A percentile compares a stretch with the other conserved stretches of the same genome.
phyloP scores from a whole-genome alignment of 2,888 invertebrate species.

The Penaeus monodon region DNA sequence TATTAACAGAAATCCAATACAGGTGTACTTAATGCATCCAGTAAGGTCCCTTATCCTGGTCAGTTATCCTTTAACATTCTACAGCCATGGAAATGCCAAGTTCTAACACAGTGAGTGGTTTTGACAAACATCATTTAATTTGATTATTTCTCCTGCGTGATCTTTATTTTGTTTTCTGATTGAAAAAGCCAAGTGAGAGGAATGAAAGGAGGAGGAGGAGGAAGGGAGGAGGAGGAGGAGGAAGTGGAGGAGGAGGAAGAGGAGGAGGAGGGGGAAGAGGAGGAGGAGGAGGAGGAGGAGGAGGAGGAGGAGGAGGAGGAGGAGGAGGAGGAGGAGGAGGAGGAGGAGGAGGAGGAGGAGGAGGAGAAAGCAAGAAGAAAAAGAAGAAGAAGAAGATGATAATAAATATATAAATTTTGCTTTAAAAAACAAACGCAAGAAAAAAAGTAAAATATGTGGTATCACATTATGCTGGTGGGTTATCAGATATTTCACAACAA shows the following conservation, averaged over 20 bases:
- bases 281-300: neutral
- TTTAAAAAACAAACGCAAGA: too few species aligned
- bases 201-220: neutral
- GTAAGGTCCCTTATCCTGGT: too few species aligned
- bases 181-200: neutral
- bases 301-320: neutral
- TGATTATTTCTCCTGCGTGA: neutral
- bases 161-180: neutral
- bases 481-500: too few species aligned
- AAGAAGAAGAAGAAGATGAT: neutral
- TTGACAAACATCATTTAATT: neutral
- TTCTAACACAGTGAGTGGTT: neutral
- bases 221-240: neutral
- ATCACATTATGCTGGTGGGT: too few species aligned
- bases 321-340: neutral
- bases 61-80: too few species aligned
- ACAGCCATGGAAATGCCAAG: too few species aligned
- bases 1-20: too few species aligned
- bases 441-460: too few species aligned
- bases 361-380: neutral
- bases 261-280: constrained; percentile 16
- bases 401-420: too few species aligned
- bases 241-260: constrained; percentile 9
- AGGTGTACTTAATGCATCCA: too few species aligned
- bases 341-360: constrained; percentile 9